Evolutionary conservation across 2,113 vertebrate species (phyloP), one percentile per base, ranked within the genome.

Genomic region (Coracopsis vasa): DNA sequence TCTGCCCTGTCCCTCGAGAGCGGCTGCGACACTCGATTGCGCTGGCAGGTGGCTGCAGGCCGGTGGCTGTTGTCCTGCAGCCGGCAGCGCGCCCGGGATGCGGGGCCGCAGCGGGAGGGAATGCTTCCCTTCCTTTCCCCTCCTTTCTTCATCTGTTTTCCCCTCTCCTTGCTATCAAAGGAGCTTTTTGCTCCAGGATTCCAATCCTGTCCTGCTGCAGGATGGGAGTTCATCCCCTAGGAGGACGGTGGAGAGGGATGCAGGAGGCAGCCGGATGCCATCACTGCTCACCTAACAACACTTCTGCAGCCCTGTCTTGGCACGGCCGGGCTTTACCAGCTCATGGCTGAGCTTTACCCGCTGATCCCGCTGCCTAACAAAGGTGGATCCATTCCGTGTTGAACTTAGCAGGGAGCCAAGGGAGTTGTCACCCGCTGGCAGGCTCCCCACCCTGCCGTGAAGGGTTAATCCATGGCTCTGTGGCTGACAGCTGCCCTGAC

Each of bases 401-500:
- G 97, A 86, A 89, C 92, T 94, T 94, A 94, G 94, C 96, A 66
- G 64, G 27, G 70, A 94, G 94, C 97, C 95, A 94, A 93, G 83
- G 95, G 92, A 96, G 95, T 78, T 86, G 94, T 94, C 94, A 80
- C 60, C 54, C 21, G 9, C 96, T 91, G 93, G 82, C 94, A 14
- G 33, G 10, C 56, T 93, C 82, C 75, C 86, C 83, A 42, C 83
- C 93, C 86, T 85, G 21, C 10, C 9, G 9, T 0, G 2, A 89
- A 91, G 95, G 96, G 90, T 94, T 96, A 97, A 95, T 92, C 90
- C 13, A 0, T 70, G 16, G 90, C 62, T 44, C 50, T 21, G 41
- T 13, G 64, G 7, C 72, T 92, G 94, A 95, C 92, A 94, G 96
- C 94, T 96, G 94, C 86, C 82, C 73, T 35, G 94, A 91, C 28